Conservation (phyloP, 2,888 invertebrate genomes). For the Steinernema carpocapsae region DNA sequence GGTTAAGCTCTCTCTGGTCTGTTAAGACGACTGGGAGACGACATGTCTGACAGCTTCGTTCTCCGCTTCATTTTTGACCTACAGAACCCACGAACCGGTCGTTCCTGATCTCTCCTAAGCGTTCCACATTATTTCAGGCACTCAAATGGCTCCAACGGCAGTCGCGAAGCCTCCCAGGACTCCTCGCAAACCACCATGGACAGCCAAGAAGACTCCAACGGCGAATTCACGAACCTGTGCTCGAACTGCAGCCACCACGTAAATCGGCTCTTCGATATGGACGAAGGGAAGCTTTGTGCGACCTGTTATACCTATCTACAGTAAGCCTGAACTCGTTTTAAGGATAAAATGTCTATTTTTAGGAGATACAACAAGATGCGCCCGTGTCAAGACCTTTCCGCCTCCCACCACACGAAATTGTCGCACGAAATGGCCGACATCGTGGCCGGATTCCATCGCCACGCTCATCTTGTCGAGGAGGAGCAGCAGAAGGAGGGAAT, state of each 20-base stretch:
- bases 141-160: not conserved
- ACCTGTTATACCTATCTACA: constrained; percentile 4
- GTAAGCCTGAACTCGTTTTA: not conserved
- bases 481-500: not conserved
- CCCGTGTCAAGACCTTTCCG: not conserved
- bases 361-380: constrained; percentile 4
- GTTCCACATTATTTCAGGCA: too few species aligned
- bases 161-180: not conserved
- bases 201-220: not conserved
- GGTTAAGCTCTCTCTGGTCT: not conserved
- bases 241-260: constrained; percentile 2
- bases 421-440: constrained; percentile 4
- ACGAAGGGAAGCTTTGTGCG: not conserved
- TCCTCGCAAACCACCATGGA: not conserved
- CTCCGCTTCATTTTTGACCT: too few species aligned
- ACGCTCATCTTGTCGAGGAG: not conserved
- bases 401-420: not conserved
- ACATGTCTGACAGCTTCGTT: too few species aligned
- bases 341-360: not conserved
- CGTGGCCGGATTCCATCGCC: not conserved
- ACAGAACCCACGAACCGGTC: too few species aligned
- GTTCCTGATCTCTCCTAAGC: too few species aligned
- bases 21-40: not conserved
- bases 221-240: not conserved
- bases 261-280: not conserved